Conservation (phyloP, 37 sponge, comb jelly and placozoan genomes). For the Oscarella lobularis region DNA sequence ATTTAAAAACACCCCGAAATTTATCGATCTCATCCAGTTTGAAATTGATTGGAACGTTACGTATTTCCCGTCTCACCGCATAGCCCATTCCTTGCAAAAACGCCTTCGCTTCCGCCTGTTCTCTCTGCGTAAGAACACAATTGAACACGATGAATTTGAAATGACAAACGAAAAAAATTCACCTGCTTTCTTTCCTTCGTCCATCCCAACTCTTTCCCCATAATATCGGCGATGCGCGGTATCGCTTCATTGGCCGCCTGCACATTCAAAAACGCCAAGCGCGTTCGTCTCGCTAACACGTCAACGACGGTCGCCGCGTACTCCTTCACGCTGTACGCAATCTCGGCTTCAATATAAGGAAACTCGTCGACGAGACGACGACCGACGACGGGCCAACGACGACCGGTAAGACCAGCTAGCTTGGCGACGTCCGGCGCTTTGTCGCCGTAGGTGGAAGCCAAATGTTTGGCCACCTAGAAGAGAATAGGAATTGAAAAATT, state of each 20-base stretch:
- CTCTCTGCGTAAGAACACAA: slow-evolving; percentile 36
- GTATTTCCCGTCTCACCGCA: slow-evolving; percentile 38
- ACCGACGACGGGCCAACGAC: slow-evolving; percentile 87
- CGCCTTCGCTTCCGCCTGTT: slow-evolving; percentile 32
- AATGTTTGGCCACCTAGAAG: slow-evolving; percentile 74
- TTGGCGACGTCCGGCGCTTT: slow-evolving; percentile 84
- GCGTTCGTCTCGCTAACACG: slow-evolving; percentile 77
- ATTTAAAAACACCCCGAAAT: slow-evolving; percentile 50
- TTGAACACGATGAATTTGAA: too few relatives aligned
- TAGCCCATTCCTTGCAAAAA: slow-evolving; percentile 74
- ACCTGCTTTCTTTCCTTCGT: slow-evolving; percentile 52
- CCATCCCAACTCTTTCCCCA: slow-evolving; percentile 89
- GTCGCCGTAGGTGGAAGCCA: slow-evolving; percentile 83
- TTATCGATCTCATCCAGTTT: slow-evolving; percentile 58
- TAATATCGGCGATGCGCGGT: slow-evolving; percentile 76
- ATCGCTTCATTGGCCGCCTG: slow-evolving; percentile 89
- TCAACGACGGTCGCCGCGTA: slow-evolving; percentile 84
- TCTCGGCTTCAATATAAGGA: slow-evolving; percentile 97
- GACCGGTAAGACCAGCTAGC: slow-evolving; percentile 72
- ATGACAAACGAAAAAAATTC: too few relatives aligned
- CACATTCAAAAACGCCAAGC: slow-evolving; percentile 92
- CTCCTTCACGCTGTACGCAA: slow-evolving; percentile 80
- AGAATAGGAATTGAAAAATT: too few relatives aligned
- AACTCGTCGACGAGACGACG: slow-evolving; percentile 66
- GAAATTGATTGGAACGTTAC: slow-evolving; percentile 54